Conservation (phyloP, 2,888 invertebrate genomes). For the Eupithecia exiguata region DNA sequence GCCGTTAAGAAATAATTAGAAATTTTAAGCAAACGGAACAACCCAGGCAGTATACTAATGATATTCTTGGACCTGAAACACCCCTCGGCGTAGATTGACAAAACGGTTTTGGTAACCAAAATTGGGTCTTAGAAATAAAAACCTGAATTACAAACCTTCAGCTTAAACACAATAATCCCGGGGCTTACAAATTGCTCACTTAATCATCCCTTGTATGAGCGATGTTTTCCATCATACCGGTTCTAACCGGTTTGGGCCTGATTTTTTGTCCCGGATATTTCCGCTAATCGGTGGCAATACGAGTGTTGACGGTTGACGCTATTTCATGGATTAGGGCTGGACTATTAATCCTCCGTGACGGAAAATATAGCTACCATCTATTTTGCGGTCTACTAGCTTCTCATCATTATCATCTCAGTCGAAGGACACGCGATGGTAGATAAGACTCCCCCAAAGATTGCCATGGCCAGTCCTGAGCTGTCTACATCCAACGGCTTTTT, state of each 20-base stretch:
- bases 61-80: neutral
- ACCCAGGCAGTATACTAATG: neutral
- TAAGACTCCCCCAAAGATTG: no score
- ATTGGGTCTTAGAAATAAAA: slow-evolving; percentile 5
- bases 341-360: slow-evolving; percentile 24
- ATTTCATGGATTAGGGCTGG: slow-evolving; percentile 31
- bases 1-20: neutral
- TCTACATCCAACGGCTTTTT: no score
- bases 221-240: slow-evolving; percentile 61
- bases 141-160: neutral
- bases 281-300: slow-evolving; percentile 63
- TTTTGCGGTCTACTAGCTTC: neutral
- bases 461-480: no score
- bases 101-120: neutral
- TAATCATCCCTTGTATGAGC: slow-evolving; percentile 67
- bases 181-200: slow-evolving; percentile 63
- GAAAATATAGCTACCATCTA: slow-evolving; percentile 6
- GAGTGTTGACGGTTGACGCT: slow-evolving; percentile 52
- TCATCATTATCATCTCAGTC: neutral
- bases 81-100: neutral
- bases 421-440: no score
- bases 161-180: slow-evolving; percentile 35
- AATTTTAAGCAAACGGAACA: neutral
- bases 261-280: slow-evolving; percentile 61
- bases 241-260: slow-evolving; percentile 40